A percentile compares a stretch with the other conserved stretches of the same genome.
phyloP scores from a whole-genome alignment of 2,888 invertebrate genomes.

The Philereme transversata region DNA sequence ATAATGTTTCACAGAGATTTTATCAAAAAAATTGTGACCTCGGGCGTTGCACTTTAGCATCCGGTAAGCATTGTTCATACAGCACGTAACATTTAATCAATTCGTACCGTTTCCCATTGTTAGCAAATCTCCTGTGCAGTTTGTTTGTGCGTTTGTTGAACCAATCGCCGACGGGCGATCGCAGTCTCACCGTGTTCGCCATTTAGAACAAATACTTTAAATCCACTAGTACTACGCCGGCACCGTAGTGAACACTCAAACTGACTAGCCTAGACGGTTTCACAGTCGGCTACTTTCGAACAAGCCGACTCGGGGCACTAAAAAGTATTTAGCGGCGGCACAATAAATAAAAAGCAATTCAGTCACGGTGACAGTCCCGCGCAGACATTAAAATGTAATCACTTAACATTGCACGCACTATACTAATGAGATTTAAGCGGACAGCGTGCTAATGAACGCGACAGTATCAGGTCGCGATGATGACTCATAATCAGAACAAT shows the following conservation, averaged over 20 bases:
- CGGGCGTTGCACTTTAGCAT: conserved; percentile 42
- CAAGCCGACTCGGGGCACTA: conserved; percentile 53
- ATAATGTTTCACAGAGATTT: conserved; percentile 20
- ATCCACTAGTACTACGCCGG: conserved; percentile 44
- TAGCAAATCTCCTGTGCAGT: conserved; percentile 67
- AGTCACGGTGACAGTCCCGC: conserved; percentile 59
- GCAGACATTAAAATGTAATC: conserved; percentile 76
- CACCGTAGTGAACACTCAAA: conserved; percentile 54
- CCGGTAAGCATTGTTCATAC: conserved; percentile 43
- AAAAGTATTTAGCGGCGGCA: conserved; percentile 57
- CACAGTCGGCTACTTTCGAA: conserved; percentile 63
- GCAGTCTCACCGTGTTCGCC: conserved; percentile 67
- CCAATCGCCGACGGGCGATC: conserved; percentile 73
- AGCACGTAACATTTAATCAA: conserved; percentile 43
- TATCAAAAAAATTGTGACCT: conserved; percentile 37
- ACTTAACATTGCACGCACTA: conserved; percentile 78
- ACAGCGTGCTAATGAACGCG: conserved; percentile 74
- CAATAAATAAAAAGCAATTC: conserved; percentile 64
- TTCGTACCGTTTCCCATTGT: conserved; percentile 77
- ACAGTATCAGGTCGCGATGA: conserved; percentile 63
- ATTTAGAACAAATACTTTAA: conserved; percentile 57
- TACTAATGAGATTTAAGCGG: conserved; percentile 79
- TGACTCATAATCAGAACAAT: conserved; percentile 75
- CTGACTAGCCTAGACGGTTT: conserved; percentile 52
- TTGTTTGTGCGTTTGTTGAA: conserved; percentile 69